Evolutionary conservation across 2,888 invertebrate species (phyloP).

Genomic region (Eilema griseolum): DNA sequence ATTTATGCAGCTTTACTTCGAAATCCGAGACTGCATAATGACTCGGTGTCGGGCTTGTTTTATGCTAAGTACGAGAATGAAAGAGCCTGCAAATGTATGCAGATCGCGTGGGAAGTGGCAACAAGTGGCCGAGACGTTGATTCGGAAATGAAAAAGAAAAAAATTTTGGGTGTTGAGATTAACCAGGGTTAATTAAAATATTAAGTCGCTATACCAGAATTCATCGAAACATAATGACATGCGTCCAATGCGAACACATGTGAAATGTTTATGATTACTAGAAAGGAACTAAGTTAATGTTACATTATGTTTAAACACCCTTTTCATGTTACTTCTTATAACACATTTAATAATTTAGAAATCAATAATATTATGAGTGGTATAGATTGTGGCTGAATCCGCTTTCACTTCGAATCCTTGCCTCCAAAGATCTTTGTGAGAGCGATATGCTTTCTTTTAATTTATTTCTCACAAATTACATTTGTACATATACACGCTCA

Average conservation of each 20-base stretch:
- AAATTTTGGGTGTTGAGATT: slow-evolving; percentile 61
- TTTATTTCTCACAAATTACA: no score
- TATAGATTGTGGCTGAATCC: no score
- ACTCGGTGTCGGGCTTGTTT: slow-evolving; percentile 82
- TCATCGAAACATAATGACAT: slow-evolving; percentile 40
- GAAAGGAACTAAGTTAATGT: not conserved
- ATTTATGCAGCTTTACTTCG: slow-evolving; percentile 81
- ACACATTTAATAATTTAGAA: no score
- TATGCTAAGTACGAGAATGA: slow-evolving; percentile 83
- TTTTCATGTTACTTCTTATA: no score
- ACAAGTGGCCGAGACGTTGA: slow-evolving; percentile 80
- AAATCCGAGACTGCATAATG: slow-evolving; percentile 84
- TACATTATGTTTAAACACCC: no score
- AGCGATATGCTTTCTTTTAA: no score
- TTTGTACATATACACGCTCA: no score
- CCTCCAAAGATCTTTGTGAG: no score
- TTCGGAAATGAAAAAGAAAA: slow-evolving; percentile 65
- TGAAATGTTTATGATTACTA: not conserved
- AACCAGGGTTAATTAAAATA: slow-evolving; percentile 76
- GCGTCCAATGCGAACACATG: slow-evolving; percentile 10
- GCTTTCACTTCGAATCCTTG: no score
- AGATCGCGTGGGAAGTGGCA: slow-evolving; percentile 85
- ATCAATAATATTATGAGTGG: no score
- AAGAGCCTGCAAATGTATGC: slow-evolving; percentile 83
- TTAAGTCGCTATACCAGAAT: slow-evolving; percentile 54